A percentile compares a stretch with the other conserved stretches of the same genome.
Conservation (phyloP, 2,797 vertebrate genomes). For the Heliangelus exortis region DNA sequence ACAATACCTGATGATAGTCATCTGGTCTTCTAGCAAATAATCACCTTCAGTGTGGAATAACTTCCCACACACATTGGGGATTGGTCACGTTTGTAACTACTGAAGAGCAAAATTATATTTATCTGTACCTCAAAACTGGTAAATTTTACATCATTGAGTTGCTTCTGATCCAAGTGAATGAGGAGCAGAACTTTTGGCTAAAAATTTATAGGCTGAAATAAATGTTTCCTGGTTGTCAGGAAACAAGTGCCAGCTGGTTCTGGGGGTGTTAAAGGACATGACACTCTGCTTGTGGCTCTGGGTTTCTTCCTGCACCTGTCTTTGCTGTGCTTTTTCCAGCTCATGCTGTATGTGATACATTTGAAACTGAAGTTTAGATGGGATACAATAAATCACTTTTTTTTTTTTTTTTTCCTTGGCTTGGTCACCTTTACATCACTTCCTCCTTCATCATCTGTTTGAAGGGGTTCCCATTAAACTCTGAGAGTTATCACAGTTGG, state of each 20-base stretch:
- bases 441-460: neutral
- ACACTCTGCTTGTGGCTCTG: neutral
- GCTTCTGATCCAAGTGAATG: neutral
- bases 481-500: neutral
- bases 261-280: neutral
- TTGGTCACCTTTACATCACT: neutral
- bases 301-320: neutral
- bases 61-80: neutral
- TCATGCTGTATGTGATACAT: neutral
- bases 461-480: neutral
- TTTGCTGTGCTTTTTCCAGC: neutral
- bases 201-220: neutral
- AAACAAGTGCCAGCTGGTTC: neutral
- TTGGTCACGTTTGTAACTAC: neutral
- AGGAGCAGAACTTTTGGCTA: neutral
- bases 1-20: neutral
- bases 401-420: neutral
- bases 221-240: neutral
- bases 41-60: neutral
- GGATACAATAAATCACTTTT: neutral
- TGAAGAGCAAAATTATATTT: neutral
- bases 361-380: neutral
- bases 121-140: neutral
- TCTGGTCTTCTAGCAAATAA: neutral
- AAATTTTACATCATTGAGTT: neutral